Conservation (phyloP, 2,888 invertebrate genomes). For the Horisme vitalbata region DNA sequence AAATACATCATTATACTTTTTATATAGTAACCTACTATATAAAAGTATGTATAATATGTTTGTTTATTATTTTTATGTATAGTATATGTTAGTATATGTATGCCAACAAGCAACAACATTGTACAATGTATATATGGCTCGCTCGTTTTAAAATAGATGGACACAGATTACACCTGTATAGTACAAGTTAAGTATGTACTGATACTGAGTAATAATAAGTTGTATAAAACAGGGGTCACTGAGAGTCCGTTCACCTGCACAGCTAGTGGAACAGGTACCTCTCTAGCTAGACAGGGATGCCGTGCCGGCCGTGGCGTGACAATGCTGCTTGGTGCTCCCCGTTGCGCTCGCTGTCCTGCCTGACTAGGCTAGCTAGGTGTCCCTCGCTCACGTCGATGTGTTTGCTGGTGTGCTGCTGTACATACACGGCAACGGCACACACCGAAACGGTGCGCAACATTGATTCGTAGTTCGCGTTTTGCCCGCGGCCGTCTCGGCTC, state of each 20-base stretch:
- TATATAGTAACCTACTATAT: too few species aligned
- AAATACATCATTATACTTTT: too few species aligned
- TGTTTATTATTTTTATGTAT: too few species aligned
- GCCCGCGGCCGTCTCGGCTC: slow-evolving; percentile 58
- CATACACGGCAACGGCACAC: slow-evolving; percentile 55
- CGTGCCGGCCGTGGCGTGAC: slow-evolving; percentile 49
- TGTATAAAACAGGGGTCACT: slow-evolving; percentile 39
- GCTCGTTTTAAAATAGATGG: too few species aligned
- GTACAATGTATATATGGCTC: too few species aligned
- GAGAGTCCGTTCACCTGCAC: slow-evolving; percentile 56
- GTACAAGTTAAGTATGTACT: too few species aligned
- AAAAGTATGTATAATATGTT: too few species aligned
- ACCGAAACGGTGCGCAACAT: slow-evolving; percentile 70
- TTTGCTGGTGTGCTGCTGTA: slow-evolving; percentile 49
- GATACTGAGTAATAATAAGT: background rate
- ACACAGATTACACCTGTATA: too few species aligned
- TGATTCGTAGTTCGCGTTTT: slow-evolving; percentile 73
- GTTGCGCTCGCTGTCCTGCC: slow-evolving; percentile 3
- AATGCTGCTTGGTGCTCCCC: slow-evolving; percentile 35
- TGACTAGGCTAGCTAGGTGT: slow-evolving; percentile 35
- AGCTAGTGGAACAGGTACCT: slow-evolving; percentile 51
- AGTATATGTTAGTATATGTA: too few species aligned
- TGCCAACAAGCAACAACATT: too few species aligned
- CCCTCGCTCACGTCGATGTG: slow-evolving; percentile 36
- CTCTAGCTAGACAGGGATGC: slow-evolving; percentile 49